Conservation (phyloP, 2,113 vertebrate species). For the Tragelaphus imberbis region DNA sequence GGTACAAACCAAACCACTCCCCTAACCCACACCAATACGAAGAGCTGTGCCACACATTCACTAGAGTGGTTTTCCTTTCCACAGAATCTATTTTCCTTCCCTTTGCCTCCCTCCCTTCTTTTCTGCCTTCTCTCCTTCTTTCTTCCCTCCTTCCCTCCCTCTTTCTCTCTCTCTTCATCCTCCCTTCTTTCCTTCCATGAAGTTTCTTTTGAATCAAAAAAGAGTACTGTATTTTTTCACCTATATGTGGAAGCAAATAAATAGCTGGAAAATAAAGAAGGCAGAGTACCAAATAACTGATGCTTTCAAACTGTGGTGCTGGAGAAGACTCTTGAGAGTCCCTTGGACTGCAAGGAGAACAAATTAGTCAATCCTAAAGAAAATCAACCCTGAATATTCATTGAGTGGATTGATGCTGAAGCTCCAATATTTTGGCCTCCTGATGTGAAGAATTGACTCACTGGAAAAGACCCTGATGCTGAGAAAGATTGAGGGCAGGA, state of each 20-base stretch:
- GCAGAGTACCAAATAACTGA: background rate
- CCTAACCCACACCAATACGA: accelerated
- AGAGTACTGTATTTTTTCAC: background rate
- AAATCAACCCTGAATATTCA: background rate
- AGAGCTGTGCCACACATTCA: background rate
- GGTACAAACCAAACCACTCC: background rate
- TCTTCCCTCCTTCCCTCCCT: too few species aligned
- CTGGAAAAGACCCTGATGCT: background rate
- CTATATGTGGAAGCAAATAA: background rate
- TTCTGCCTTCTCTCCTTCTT: background rate
- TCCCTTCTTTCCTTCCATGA: background rate
- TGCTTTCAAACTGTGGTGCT: background rate
- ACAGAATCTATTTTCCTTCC: background rate
- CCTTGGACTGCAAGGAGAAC: background rate
- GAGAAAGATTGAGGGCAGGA: background rate
- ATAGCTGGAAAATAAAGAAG: background rate
- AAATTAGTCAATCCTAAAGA: background rate
- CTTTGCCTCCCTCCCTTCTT: too few species aligned
- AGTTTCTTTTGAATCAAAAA: background rate
- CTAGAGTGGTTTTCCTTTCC: background rate
- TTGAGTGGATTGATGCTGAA: background rate
- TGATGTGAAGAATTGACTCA: background rate
- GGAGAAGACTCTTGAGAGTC: background rate
- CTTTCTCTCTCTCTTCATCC: too few species aligned
- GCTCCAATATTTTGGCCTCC: background rate